A percentile compares a stretch with the other conserved stretches of the same genome.
These are phyloP conservation scores for Aramus guarauna DNA, from an alignment of 2,113 vertebrate genomes.

Conservation along the genomic window DNA sequence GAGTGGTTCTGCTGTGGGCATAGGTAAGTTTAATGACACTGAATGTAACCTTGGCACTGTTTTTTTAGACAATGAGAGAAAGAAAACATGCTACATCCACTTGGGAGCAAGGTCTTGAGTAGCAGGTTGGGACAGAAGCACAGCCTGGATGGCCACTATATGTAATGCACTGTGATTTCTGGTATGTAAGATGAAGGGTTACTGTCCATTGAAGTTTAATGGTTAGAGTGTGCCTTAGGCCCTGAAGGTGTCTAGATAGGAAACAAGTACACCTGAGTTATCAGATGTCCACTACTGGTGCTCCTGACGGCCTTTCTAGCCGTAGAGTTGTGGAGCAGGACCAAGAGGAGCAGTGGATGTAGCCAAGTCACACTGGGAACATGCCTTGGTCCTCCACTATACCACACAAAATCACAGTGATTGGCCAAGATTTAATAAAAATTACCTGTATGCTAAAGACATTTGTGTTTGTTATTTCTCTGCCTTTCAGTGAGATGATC, in stretches of 20 bases:
- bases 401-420: not conserved
- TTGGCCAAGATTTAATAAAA: not conserved
- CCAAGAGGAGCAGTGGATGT: not conserved
- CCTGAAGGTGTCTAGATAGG: not conserved
- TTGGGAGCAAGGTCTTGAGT: not conserved
- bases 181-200: not conserved
- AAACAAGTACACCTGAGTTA: not conserved
- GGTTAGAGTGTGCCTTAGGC: not conserved
- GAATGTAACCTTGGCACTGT: accelerated
- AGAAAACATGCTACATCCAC: not conserved
- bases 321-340: not conserved
- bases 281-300: not conserved
- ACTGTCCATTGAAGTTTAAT: not conserved
- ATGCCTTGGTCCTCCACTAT: too few species aligned
- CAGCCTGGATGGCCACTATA: not conserved
- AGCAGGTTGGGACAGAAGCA: not conserved
- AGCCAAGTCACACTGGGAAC: not conserved
- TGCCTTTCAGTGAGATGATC: not conserved
- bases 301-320: not conserved
- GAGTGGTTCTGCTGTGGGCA: not conserved
- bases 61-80: not conserved
- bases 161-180: not conserved
- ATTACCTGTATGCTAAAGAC: not conserved
- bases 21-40: not conserved
- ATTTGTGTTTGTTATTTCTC: not conserved